A percentile compares a stretch with the other conserved stretches of the same genome.
These are phyloP conservation scores for Nematopogon swammerdamellus DNA, from an alignment of 2,888 invertebrate genomes.

Conservation along the genomic window DNA sequence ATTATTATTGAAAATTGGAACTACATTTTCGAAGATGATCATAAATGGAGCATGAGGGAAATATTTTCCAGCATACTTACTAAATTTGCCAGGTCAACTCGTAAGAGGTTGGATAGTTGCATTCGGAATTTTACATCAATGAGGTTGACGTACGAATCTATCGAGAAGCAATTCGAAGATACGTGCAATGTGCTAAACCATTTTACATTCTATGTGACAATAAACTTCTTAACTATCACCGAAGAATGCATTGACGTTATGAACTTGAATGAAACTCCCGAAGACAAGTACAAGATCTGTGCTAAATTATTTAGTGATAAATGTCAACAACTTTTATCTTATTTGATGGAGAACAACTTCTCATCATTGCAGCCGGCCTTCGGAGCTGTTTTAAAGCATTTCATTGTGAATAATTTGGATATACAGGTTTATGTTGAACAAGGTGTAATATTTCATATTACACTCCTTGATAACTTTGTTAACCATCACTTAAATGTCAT, in stretches of 20 bases:
- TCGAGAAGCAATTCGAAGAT: too few relatives aligned
- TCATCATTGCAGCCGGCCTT: background rate
- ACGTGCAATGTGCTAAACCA: background rate
- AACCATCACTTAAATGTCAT: too few relatives aligned
- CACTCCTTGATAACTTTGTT: too few relatives aligned
- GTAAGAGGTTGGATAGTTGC: too few relatives aligned
- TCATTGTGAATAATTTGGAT: background rate
- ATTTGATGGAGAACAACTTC: background rate
- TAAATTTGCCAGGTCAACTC: too few relatives aligned
- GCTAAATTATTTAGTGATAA: background rate
- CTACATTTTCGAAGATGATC: background rate
- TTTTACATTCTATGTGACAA: background rate
- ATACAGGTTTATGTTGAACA: background rate
- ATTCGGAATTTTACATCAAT: too few relatives aligned
- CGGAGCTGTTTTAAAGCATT: background rate
- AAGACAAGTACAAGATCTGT: too few relatives aligned
- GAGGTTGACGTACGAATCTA: too few relatives aligned
- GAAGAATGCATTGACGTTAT: too few relatives aligned
- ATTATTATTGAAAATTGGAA: background rate
- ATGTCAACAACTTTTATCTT: background rate
- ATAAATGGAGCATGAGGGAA: background rate
- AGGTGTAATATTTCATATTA: too few relatives aligned
- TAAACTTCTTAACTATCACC: background rate
- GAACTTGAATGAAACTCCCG: too few relatives aligned
- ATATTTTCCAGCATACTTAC: background rate